Evolutionary conservation across 2,113 vertebrate genomes (phyloP), one percentile per base, ranked within the genome.

Genomic region (Sturnus vulgaris): DNA sequence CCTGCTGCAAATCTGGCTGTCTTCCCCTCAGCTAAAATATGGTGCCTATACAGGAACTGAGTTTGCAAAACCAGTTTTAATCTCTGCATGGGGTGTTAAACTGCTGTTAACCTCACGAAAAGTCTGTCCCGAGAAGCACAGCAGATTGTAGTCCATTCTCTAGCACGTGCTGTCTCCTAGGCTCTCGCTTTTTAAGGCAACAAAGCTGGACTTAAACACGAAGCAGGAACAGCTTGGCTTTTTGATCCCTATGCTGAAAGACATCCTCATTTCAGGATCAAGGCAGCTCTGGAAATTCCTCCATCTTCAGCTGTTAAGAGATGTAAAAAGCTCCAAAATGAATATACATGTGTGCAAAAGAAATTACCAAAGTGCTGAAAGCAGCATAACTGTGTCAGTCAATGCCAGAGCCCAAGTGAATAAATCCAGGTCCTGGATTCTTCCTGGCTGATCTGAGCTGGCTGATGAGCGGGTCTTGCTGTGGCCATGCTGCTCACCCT

Each of bases 251-350:
- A 2, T 0, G 1, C 70, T 76, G 70, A 95, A 91, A 78, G 18
- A 57, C 12, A 42, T 86, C 46, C 50, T 66, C 33, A 39, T 73
- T 40, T 68, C 56, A 40, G 70, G 81, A 92, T 91, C 70, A 69
- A 93, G 81, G 65, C 94, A 89, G 8, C 59, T 88, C 71, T 50
- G 68, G 60, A 93, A 88, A 49, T 87, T 93, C 87, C 69, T 85
- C 17, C 61, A 82, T 68, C 69, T 71, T 84, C 52, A 89, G 78
- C 52, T 23, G 40, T 79, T 91, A 87, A 64, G 72, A 72, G 57
- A 78, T 70, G 30, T 39, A 44, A 86, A 95, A 86, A 46, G 11
- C 73, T 91, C 65, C 69, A n/a, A 25, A 86, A 89, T 64, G 7
- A 81, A 91, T 91, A 70, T 71, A 50, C 17, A 11, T 30, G 49